A percentile compares a stretch with the other conserved stretches of the same genome.
Evolutionary conservation across 1,140 invertebrate genomes (phyloP).

Genomic region (Drosophila sturtevanti): DNA sequence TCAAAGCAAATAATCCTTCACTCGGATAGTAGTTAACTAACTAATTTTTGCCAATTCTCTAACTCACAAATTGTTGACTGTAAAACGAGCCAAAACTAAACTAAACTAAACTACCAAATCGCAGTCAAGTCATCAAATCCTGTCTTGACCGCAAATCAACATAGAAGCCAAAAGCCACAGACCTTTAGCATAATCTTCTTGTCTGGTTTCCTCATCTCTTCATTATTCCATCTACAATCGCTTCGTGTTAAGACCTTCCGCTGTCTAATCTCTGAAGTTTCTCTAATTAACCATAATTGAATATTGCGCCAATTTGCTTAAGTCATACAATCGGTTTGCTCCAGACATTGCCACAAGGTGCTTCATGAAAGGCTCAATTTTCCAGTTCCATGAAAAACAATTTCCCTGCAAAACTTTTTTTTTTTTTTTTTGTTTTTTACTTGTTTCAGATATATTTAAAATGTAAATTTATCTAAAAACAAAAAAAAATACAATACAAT

Average conservation of each 20-base stretch:
- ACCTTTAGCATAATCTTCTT: neutral
- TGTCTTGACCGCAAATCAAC: neutral
- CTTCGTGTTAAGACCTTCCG: neutral
- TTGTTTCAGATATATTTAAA: neutral
- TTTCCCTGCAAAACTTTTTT: neutral
- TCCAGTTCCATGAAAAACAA: neutral
- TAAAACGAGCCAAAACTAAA: neutral
- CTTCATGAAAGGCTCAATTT: conserved; percentile 12
- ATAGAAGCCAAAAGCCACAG: neutral
- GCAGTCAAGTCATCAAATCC: neutral
- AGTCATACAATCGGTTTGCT: conserved; percentile 35
- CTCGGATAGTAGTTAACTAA: neutral
- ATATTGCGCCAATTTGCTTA: conserved; percentile 66
- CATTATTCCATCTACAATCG: neutral
- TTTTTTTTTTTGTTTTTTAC: too few relatives aligned
- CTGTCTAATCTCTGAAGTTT: conserved; percentile 30
- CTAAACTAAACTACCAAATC: neutral
- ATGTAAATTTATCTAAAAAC: neutral
- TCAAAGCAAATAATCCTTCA: neutral
- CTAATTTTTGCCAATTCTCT: neutral
- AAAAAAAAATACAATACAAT: conserved; percentile 23
- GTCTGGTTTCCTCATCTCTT: neutral
- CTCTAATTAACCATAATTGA: conserved; percentile 73
- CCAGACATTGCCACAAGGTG: conserved; percentile 5
- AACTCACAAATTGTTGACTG: neutral